Conservation (phyloP, 2,113 vertebrate species). For the Periophthalmus modestus region DNA sequence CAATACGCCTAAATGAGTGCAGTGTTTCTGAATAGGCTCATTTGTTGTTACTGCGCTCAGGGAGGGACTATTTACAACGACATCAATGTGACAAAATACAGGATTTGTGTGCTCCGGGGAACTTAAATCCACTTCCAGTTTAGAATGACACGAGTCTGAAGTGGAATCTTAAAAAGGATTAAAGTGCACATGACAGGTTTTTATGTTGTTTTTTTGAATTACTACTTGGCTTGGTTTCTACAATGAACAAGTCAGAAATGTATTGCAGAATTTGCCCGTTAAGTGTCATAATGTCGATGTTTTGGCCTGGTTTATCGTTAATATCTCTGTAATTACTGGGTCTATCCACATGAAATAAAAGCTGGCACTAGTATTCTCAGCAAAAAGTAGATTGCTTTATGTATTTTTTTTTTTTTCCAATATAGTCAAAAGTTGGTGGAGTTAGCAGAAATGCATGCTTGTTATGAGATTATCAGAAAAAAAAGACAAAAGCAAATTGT, state of each 20-base stretch:
- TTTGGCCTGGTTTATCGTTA: too few species aligned
- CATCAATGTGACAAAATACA: constrained; percentile 4
- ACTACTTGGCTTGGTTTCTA: too few species aligned
- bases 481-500: too few species aligned
- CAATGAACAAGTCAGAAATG: too few species aligned
- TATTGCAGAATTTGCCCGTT: neutral
- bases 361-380: too few species aligned
- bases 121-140: neutral
- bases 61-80: neutral
- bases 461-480: neutral
- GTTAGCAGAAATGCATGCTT: neutral
- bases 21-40: neutral
- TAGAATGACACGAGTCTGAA: neutral
- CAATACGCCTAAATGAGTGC: constrained; percentile 18
- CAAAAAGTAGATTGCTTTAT: too few species aligned
- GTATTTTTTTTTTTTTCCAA: too few species aligned
- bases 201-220: too few species aligned
- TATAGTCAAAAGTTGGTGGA: neutral
- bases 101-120: neutral
- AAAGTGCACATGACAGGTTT: too few species aligned
- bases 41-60: constrained; percentile 2
- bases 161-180: neutral
- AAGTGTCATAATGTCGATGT: neutral
- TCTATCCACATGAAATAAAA: neutral
- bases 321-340: neutral